Base-by-base conservation (phyloP, 2,113 vertebrate genomes). In the Pyrgilauda ruficollis region DNA sequence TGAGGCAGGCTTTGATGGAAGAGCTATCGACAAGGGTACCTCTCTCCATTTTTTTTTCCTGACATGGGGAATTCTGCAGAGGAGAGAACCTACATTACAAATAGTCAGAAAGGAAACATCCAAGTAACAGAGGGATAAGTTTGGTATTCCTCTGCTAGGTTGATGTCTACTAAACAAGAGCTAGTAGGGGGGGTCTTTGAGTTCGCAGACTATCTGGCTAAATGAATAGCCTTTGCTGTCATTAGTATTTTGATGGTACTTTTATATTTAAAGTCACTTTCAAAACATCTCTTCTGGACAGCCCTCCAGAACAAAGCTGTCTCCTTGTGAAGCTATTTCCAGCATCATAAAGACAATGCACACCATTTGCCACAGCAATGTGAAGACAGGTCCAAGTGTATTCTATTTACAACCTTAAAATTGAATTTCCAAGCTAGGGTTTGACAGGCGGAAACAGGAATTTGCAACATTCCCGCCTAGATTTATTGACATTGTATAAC, bases 11-110 rank as follows among this genome's bases (percentile, higher is more conserved):
- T 95, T 93, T 93, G 94, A 95, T 11, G 5, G 73, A 81, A 92
- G 76, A 96, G 52, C 76, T 94, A 92, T 93, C 19, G 66, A 96
- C 90, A 94, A 92, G 41, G 43, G 62, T 93, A 84, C 31, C 43
- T 90, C 41, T 33, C 37, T 96, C 44, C 56, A 49, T 90, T 88
- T 94, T 75, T 35, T 75, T 53, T 59, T 61, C 52, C 58, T 84
- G 76, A 81, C 72, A 49, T 30, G 28, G 30, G 72, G 76, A 86
- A 72, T 86, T 92, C 39, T 90, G 50, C 55, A 92, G 64, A 75
- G 24, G 33, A 80, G 84, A 59, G 15, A 83, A 27, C 27, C 20
- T 44, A 37, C 2, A 2, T 61, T 67, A 74, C 47, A 86, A 83
- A 91, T 6, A 17, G 10, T 56, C 30, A 90, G 63, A 63, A 63